Evolutionary conservation across 1,140 invertebrate species (phyloP).

Genomic region (Drosophila teissieri): DNA sequence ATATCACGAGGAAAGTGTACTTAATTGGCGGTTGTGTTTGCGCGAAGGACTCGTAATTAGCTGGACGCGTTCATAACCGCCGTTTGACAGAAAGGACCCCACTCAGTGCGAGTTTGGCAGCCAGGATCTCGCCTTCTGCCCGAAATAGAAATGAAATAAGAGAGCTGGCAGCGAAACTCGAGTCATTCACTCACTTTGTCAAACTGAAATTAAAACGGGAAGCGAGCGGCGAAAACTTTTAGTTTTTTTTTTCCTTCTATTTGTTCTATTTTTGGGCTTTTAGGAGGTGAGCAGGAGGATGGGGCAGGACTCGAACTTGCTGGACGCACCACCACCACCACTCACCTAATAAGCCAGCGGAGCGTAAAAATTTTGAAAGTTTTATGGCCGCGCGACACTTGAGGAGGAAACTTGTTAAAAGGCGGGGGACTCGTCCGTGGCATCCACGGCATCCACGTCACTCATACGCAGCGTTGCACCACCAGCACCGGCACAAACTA

Average conservation of each 20-base stretch:
- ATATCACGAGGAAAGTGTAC: conserved; percentile 5
- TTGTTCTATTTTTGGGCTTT: neutral
- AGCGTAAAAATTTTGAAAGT: conserved; percentile 60
- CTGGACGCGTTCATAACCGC: conserved; percentile 12
- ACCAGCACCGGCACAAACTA: neutral
- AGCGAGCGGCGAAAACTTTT: conserved; percentile 25
- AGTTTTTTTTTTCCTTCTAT: neutral
- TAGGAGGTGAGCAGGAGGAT: neutral
- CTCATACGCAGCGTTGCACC: conserved; percentile 37
- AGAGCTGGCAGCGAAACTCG: conserved; percentile 8
- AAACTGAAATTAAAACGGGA: conserved; percentile 56
- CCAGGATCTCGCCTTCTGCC: too few species aligned
- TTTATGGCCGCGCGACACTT: conserved; percentile 64
- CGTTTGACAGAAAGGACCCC: neutral
- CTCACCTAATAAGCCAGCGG: conserved; percentile 64
- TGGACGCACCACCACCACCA: conserved; percentile 37
- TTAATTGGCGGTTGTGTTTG: conserved; percentile 31
- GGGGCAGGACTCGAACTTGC: conserved; percentile 14
- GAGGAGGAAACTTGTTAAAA: conserved; percentile 26
- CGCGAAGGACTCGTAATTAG: conserved; percentile 21
- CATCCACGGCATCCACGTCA: conserved; percentile 21
- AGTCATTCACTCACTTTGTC: conserved; percentile 53
- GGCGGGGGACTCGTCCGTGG: neutral
- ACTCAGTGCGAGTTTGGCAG: neutral
- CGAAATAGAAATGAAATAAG: neutral